These are phyloP conservation scores for Nephotettix cincticeps DNA, from an alignment of 1,140 invertebrate species.

Conservation along the genomic window DNA sequence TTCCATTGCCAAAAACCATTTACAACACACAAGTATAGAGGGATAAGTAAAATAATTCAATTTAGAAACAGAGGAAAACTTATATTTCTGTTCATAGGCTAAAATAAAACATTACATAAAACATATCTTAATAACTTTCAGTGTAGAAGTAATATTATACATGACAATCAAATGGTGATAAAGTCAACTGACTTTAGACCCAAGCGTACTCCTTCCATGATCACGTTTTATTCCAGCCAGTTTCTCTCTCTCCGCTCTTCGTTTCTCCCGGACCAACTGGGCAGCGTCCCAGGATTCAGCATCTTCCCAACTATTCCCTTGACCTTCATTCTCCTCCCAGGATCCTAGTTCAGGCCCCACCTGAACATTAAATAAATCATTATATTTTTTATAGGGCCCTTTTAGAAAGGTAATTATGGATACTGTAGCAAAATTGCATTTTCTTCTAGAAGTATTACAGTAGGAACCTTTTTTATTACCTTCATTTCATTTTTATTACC, in stretches of 20 bases:
- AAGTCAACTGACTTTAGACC: constrained; percentile 19
- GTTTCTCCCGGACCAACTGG: constrained; percentile 11
- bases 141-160: too few species aligned
- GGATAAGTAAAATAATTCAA: too few species aligned
- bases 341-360: constrained; percentile 15
- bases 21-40: too few species aligned
- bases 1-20: too few species aligned
- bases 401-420: background rate
- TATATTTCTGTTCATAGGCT: too few species aligned
- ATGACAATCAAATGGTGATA: background rate
- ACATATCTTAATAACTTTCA: too few species aligned
- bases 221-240: constrained; percentile 12
- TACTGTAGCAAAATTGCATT: background rate
- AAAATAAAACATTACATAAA: too few species aligned
- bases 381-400: background rate
- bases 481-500: too few species aligned
- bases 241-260: constrained; percentile 7
- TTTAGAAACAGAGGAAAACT: too few species aligned
- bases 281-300: constrained; percentile 4
- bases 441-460: background rate
- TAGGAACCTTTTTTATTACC: background rate
- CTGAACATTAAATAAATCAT: background rate
- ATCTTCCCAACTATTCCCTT: constrained; percentile 1
- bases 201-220: background rate
- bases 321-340: constrained; percentile 16